Percentiles rank a stretch among this genome's conserved stretches.
These are phyloP conservation scores for Eubucco bourcierii DNA, from an alignment of 2,113 vertebrate species.

Conservation along the genomic window DNA sequence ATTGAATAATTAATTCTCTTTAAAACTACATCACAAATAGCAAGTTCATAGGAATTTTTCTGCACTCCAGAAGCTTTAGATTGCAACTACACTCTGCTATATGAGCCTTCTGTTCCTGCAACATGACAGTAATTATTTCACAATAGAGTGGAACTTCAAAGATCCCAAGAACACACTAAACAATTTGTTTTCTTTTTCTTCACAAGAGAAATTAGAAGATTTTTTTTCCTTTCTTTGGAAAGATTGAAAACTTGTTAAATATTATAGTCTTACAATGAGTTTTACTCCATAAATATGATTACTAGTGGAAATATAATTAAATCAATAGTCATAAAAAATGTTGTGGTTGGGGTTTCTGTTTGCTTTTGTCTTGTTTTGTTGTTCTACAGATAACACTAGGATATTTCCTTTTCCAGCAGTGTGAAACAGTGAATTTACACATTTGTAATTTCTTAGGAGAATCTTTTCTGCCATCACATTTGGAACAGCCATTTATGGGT, in stretches of 20 bases:
- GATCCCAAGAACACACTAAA: neutral
- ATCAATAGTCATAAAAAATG: neutral
- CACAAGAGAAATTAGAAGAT: neutral
- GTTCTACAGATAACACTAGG: neutral
- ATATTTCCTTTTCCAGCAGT: neutral
- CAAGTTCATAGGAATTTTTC: neutral
- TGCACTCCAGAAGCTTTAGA: rapidly evolving
- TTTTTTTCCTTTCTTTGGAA: neutral
- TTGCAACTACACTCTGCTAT: neutral
- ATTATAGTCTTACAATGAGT: neutral
- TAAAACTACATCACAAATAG: neutral
- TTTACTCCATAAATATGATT: neutral
- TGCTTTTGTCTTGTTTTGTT: neutral
- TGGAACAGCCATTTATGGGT: neutral
- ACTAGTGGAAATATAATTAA: neutral
- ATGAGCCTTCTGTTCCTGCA: neutral
- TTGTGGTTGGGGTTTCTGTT: too few relatives aligned
- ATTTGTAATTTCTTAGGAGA: neutral
- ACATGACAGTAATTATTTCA: neutral
- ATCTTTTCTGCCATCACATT: neutral
- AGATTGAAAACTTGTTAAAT: neutral
- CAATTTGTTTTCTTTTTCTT: neutral
- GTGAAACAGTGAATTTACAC: neutral
- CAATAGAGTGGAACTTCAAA: neutral
- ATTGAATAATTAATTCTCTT: neutral